These are phyloP conservation scores for Drosophila sp. DNA, from an alignment of 1,140 invertebrate genomes.

Conservation along the genomic window DNA sequence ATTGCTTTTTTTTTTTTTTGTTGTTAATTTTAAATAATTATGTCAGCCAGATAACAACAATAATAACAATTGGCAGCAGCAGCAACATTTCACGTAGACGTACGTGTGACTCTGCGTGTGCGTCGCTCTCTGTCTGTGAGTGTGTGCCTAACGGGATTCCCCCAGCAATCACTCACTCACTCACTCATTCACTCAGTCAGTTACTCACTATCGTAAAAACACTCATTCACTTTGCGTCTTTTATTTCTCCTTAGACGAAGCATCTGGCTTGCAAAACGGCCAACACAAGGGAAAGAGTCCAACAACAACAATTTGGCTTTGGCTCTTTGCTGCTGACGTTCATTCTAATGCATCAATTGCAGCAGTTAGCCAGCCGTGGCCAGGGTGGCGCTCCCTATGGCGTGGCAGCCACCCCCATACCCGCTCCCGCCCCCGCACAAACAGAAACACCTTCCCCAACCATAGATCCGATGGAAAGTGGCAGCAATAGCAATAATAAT, in stretches of 20 bases:
- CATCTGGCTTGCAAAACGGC: slow-evolving; percentile 53
- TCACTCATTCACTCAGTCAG: slow-evolving; percentile 38
- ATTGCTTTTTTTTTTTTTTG: slow-evolving; percentile 36
- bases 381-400: slow-evolving; percentile 7
- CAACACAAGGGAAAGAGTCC: slow-evolving; percentile 32
- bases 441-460: neutral
- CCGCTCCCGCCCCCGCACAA: too few relatives aligned
- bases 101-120: neutral
- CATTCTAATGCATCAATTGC: slow-evolving; percentile 52
- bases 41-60: slow-evolving; percentile 56
- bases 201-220: slow-evolving; percentile 27
- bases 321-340: slow-evolving; percentile 42
- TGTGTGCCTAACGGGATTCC: slow-evolving; percentile 51
- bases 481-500: slow-evolving; percentile 33
- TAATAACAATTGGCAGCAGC: slow-evolving; percentile 11
- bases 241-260: neutral
- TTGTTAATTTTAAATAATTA: slow-evolving; percentile 77
- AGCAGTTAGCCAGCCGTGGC: slow-evolving; percentile 25
- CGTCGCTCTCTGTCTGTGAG: neutral
- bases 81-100: slow-evolving; percentile 11
- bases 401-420: slow-evolving; percentile 13
- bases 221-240: neutral
- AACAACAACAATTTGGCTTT: slow-evolving; percentile 18
- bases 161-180: slow-evolving; percentile 30
- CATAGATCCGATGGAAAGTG: neutral